Evolutionary conservation across 2,888 invertebrate species (phyloP), one percentile per base, ranked within the genome.

Genomic region (Pilophorus perplexus): DNA sequence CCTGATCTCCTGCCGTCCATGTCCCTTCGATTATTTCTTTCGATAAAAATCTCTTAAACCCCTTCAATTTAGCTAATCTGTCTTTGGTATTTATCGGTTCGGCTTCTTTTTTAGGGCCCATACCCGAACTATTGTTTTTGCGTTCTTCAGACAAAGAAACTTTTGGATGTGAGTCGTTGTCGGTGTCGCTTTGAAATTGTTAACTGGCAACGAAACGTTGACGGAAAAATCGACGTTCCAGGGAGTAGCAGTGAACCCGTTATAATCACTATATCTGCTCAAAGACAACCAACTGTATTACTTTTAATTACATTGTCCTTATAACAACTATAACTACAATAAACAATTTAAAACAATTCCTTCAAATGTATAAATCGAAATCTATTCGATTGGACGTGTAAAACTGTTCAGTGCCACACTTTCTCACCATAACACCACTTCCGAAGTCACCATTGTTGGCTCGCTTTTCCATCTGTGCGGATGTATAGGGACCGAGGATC

Each of bases 401-500:
- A 78, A 95, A 96, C 64, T 84, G 74, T 60, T 82, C 81, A 52
- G 87, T 86, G 33, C 84, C 85, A 72, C 83, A 83, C 78, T 91
- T 92, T 67, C 94, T 82, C 0, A 93, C 93, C 84, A 88, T 91
- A 1, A 93, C 93, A 2, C 89, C 89, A 66, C 80, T 82, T 76
- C 90, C 88, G 76, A 94, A 96, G 75, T 90, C 85, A 1, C 92
- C 92, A 70, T 90, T 89, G 67, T 85, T 83, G 1, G 86, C 83
- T 93, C 93, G 95, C 67, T 88, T 84, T n/a, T 88, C 82, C 96
- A 97, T 97, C 80, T 95, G 89, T 67, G 85, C 80, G 18, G 89
- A 89, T 2, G 85, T 82, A 76, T 88, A 90, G 0, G 96, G 96
- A 0, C 97, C 96, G 72, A 89, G 85, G 52, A 91, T 78, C 74